Evolutionary conservation across 2,888 invertebrate species (phyloP), one percentile per base, ranked within the genome.

Genomic region (Eupithecia vulgata): DNA sequence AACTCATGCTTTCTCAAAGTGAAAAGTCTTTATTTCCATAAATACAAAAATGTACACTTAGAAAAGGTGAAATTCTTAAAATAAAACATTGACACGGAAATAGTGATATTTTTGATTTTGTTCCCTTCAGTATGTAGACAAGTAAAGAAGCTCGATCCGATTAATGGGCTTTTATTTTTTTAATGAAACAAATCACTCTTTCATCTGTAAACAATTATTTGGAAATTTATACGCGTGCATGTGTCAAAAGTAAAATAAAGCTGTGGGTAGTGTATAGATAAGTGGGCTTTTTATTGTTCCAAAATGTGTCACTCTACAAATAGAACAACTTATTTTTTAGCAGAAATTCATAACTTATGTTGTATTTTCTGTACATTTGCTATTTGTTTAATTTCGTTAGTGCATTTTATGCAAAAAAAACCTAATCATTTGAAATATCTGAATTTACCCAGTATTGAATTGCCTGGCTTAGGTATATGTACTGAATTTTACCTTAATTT

Each of bases 401-500:
- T 3, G 45, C 45, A n/a, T n/a, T n/a, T 45, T 45, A n/a, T 45
- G n/a, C 45, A 8, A 45, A n/a, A 45, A n/a, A 45, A 15, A n/a
- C n/a, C 45, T 45, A 8, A 15, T 52, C 2, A 52, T 52, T 52
- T 21, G 21, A 25, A 57, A 10, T 57, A 25, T 57, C 10, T 25
- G 13, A 30, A 30, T 59, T 5, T 59, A 59, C 30, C 30, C 30
- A 15, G 59, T 59, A 59, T 45, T 45, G 45, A 45, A n/a, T 59
- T 30, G 59, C 30, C 30, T 30, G 59, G 30, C 30, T 30, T 59
- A 30, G 30, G 6, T 15, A 21, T 52, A 52, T 10, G 52, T 52
- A 52, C 52, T 52, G 52, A 48, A 17, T 35, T 35, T 35, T 35
- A 62, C 62, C 62, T n/a, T 62, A 62, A n/a, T 35, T 17, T 17